These are phyloP conservation scores for Tridacna crocea DNA, from an alignment of 2,888 invertebrate species.

Conservation along the genomic window DNA sequence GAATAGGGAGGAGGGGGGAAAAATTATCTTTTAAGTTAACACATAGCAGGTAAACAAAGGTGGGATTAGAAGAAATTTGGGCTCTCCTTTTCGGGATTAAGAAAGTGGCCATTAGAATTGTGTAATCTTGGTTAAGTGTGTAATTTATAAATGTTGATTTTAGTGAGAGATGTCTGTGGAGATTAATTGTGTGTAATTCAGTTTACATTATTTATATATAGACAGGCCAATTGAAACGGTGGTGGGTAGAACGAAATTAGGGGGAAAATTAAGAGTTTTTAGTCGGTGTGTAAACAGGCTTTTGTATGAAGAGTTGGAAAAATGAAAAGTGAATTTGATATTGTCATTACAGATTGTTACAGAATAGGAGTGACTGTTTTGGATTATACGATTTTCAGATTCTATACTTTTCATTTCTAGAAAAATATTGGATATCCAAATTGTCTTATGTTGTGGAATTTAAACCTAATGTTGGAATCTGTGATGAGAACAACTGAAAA, in stretches of 20 bases:
- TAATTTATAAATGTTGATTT: conserved; percentile 28
- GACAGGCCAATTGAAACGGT: conserved; percentile 16
- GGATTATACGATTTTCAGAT: neutral
- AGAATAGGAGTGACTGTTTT: neutral
- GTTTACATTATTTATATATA: conserved; percentile 26
- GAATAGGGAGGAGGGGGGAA: neutral
- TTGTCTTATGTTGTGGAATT: conserved; percentile 7
- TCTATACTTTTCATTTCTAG: conserved; percentile 6
- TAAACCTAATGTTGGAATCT: neutral
- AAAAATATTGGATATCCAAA: neutral
- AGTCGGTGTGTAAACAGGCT: conserved; percentile 3
- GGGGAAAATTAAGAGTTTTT: conserved; percentile 16
- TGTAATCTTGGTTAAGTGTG: conserved; percentile 27
- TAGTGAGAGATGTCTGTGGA: conserved; percentile 18
- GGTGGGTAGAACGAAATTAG: conserved; percentile 1
- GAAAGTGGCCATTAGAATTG: conserved; percentile 22
- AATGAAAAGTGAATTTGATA: conserved; percentile 8
- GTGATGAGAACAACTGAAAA: too few relatives aligned
- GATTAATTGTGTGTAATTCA: conserved; percentile 29
- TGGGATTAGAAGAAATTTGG: conserved; percentile 5
- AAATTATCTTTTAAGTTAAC: neutral
- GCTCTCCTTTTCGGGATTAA: conserved; percentile 8
- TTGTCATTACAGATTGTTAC: neutral
- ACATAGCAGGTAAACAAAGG: conserved; percentile 13
- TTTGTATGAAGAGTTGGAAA: neutral